Evolutionary conservation across 2,113 vertebrate species (phyloP), one percentile per base, ranked within the genome.

Genomic region (Laticauda colubrina): DNA sequence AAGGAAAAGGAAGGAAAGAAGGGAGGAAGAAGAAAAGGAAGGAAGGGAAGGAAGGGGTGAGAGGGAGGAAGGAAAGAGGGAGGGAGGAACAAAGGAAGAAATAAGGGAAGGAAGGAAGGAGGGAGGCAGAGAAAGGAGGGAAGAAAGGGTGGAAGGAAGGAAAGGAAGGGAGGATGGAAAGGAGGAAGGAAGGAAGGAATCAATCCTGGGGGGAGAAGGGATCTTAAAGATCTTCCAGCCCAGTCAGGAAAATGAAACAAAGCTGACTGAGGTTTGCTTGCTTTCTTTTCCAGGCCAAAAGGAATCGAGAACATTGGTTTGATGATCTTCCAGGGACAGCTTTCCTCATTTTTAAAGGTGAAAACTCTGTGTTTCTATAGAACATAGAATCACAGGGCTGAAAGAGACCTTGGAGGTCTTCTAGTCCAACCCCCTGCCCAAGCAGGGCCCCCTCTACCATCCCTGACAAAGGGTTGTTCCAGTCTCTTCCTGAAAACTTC

Each of bases 321-420:
- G 99, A 99, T 93, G 99, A 99, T 87, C 98, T 99, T 51, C 99
- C 99, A 34, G 97, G 98, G 88, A 99, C 99, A 0, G 98, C 99
- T 0, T 98, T 99, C 96, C 98, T 99, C 85, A 99, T 99, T 95
- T 99, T 99, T 91, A 99, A 99, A 98, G 99, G 99, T 98, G 94
- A 93, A 26, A 20, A 15, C 4, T 5, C 61, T n/a, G 26, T 1
- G 11, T 64, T 64, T 64, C 11, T 69, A 14, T 5, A n/a, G 61
- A 69, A 69, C 61, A 14, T 4, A 29, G 61, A 64, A 29, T n/a
- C 29, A 3, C n/a, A 69, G 29, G 29, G 4, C 26, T 69, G 61
- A 29, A n/a, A n/a, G 61, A 1, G 29, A n/a, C 12, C 4, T n/a
- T 15, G 4, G 61, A n/a, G 29, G 61, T n/a, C 59, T 2, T 61